Conservation (phyloP, 2,888 invertebrate species). For the Tachystola acroxantha region DNA sequence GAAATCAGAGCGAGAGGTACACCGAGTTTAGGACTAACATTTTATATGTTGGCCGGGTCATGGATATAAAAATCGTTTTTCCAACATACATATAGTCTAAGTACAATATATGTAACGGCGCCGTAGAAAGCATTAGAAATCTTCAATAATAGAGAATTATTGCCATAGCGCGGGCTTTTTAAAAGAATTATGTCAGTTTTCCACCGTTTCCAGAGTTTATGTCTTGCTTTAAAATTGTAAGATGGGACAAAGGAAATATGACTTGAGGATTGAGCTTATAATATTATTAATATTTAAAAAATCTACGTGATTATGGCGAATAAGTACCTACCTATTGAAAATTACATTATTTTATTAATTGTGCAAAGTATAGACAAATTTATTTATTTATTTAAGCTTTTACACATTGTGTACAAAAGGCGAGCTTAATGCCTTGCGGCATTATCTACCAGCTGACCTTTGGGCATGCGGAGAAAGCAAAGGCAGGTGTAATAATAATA, state of each 20-base stretch:
- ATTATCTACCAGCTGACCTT: too few relatives aligned
- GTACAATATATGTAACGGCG: conserved; percentile 36
- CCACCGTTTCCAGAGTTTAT: conserved; percentile 10
- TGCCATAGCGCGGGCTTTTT: conserved; percentile 43
- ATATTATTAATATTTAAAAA: too few relatives aligned
- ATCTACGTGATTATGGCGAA: too few relatives aligned
- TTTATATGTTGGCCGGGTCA: conserved; percentile 79
- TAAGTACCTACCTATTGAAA: too few relatives aligned
- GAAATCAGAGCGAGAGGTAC: conserved; percentile 38
- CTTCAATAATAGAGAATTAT: conserved; percentile 67
- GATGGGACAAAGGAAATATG: background rate
- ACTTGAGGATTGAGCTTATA: too few relatives aligned
- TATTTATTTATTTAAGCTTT: too few relatives aligned
- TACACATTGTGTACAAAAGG: too few relatives aligned
- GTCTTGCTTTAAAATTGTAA: conserved; percentile 8
- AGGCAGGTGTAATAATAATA: too few relatives aligned
- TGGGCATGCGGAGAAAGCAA: too few relatives aligned
- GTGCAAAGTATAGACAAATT: too few relatives aligned
- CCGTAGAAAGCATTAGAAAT: conserved; percentile 56
- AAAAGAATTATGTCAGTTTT: conserved; percentile 33
- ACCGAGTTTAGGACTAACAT: conserved; percentile 71
- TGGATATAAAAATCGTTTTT: conserved; percentile 77
- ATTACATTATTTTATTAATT: too few relatives aligned
- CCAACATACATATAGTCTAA: conserved; percentile 45
- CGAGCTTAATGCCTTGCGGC: too few relatives aligned